These are phyloP conservation scores for Bombus turneri DNA, from an alignment of 1,140 invertebrate genomes.

Conservation along the genomic window DNA sequence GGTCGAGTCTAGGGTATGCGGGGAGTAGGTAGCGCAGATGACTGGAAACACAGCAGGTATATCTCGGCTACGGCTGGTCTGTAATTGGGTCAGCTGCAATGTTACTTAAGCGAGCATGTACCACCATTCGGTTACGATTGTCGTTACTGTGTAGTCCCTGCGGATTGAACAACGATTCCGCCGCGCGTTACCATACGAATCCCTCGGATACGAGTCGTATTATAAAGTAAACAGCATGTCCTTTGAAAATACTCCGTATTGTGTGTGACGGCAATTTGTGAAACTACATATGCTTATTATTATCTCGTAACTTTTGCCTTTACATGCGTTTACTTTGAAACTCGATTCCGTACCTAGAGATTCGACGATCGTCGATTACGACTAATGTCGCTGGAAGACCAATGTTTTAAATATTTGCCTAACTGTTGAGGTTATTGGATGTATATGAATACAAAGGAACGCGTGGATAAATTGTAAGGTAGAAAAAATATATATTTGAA, in stretches of 20 bases:
- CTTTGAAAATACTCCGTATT: not conserved
- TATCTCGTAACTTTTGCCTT: not conserved
- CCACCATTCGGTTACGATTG: slow-evolving; percentile 59
- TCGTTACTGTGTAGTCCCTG: slow-evolving; percentile 52
- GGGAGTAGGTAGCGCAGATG: not conserved
- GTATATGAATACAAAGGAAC: no score
- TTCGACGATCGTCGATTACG: not conserved
- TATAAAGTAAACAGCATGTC: slow-evolving; percentile 1
- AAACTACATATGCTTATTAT: not conserved
- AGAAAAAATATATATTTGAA: no score
- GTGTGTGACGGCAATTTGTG: not conserved
- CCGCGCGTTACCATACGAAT: slow-evolving; percentile 18
- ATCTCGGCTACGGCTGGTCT: slow-evolving; percentile 22
- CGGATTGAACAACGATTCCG: slow-evolving; percentile 49
- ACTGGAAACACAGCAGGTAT: slow-evolving; percentile 26
- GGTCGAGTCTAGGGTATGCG: not conserved
- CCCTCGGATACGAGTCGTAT: not conserved
- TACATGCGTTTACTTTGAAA: no score
- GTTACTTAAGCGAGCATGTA: slow-evolving; percentile 63
- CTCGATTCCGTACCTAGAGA: not conserved
- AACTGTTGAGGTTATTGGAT: no score
- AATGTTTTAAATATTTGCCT: not conserved
- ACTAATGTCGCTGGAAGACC: no score
- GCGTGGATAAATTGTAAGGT: no score
- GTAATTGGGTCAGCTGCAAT: slow-evolving; percentile 64